phyloP scores from a whole-genome alignment of 2,888 invertebrate species.

The Temnothorax ravouxi region DNA sequence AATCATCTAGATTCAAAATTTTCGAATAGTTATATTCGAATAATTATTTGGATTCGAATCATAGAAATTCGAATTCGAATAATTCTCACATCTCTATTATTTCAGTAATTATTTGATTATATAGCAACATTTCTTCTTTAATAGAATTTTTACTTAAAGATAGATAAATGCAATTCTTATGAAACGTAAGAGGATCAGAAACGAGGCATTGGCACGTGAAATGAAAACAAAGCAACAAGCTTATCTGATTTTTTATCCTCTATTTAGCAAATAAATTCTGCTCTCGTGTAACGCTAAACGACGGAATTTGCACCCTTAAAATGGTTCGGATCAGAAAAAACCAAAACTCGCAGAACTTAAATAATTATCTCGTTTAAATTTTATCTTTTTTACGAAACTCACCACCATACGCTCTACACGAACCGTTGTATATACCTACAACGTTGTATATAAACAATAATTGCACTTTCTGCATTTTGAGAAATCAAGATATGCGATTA shows the following conservation, averaged over 20 bases:
- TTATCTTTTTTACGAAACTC: conserved; percentile 12
- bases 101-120: background rate
- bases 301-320: background rate
- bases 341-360: background rate
- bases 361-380: background rate
- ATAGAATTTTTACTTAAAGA: background rate
- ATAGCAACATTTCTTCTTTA: background rate
- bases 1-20: too few relatives aligned
- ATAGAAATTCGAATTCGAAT: too few relatives aligned
- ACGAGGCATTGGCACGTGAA: conserved; percentile 3
- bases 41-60: too few relatives aligned
- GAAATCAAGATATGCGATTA: background rate
- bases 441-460: background rate
- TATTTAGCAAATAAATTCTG: conserved; percentile 21
- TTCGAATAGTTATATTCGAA: too few relatives aligned
- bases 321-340: background rate
- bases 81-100: too few relatives aligned
- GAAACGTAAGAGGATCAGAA: background rate
- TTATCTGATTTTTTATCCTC: conserved; percentile 29
- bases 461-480: background rate
- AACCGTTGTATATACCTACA: background rate
- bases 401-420: background rate
- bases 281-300: background rate
- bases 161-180: background rate
- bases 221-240: conserved; percentile 16